Evolutionary conservation across 1,140 invertebrate genomes (phyloP), one percentile per base, ranked within the genome.

Genomic region (Heliconius eleuchia): DNA sequence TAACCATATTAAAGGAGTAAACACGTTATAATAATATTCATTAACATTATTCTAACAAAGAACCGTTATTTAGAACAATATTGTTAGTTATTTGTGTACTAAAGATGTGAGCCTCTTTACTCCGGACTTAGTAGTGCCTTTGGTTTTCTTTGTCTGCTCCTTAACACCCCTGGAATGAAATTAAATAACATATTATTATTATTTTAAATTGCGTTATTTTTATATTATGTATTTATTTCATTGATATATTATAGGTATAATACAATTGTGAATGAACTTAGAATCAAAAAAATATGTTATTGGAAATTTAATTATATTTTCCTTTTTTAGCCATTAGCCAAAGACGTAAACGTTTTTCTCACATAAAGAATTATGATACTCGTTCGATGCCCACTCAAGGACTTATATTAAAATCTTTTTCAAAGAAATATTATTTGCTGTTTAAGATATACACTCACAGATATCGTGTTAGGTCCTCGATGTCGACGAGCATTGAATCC

Each of bases 401-500:
- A 16, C 13, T 16, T 46, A 1, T 46, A 16, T 4, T 46, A 16
- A 46, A 46, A 16, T 5, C 0, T 5, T 16, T 16, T 16, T 1
- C 3, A 13, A 16, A 46, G 13, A 13, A 42, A 42, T 13, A 42
- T 42, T 42, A 42, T 42, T 42, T 42, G 42, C 11, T 42, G 11
- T 42, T 42, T 42, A 13, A 46, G 6, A 52, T 18, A 52, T 75
- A 55, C 66, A 96, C 97, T 97, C 95, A 98, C 97, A 98, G 94
- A 93, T 98, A 99, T 96, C 98, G 96, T 50, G 98, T 99, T 66
- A 99, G 95, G 95, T 99, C 98, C 95, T 99, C 98, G 83, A 99
- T 98, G 91, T 99, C 98, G 7, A 99, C 98, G 77, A 99, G 96
- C 97, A 99, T 99, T 19, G 98, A 99, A 94, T 99, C 99, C 94